A percentile compares a stretch with the other conserved stretches of the same genome.
Conservation (phyloP, 2,113 vertebrate species). For the Apeltes quadracus region DNA sequence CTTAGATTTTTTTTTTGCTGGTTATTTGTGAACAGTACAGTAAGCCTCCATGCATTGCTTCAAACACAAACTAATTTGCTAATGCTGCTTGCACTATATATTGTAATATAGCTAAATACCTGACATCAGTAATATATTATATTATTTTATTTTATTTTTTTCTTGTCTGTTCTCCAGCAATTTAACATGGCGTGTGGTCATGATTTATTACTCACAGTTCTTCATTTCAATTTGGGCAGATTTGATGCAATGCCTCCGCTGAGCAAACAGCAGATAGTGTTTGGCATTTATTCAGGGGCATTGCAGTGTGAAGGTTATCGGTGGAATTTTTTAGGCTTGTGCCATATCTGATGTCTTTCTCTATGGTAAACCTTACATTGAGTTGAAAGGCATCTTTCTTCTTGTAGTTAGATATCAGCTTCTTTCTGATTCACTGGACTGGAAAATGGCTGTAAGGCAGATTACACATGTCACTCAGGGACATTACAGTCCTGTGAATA, state of each 20-base stretch:
- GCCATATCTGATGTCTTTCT: conserved; percentile 80
- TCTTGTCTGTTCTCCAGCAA: conserved; percentile 23
- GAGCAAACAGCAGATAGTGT: conserved; percentile 78
- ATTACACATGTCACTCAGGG: conserved; percentile 36
- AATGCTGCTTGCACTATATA: conserved; percentile 1
- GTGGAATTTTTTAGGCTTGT: conserved; percentile 75
- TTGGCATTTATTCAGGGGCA: conserved; percentile 83
- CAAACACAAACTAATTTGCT: conserved; percentile 10
- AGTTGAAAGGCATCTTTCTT: conserved; percentile 76
- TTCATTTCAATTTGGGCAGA: conserved; percentile 66
- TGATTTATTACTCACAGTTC: conserved; percentile 54
- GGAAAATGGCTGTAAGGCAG: conserved; percentile 55
- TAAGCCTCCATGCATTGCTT: conserved; percentile 21
- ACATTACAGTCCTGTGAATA: conserved; percentile 18
- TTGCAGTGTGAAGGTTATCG: conserved; percentile 80
- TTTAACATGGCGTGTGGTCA: conserved; percentile 41
- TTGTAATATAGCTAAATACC: conserved; percentile 49
- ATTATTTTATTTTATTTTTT: too few species aligned
- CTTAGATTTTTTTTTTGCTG: not conserved
- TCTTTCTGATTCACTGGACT: conserved; percentile 60
- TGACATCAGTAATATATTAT: conserved; percentile 25
- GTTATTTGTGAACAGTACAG: not conserved
- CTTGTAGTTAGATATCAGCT: conserved; percentile 68
- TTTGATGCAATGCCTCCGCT: conserved; percentile 72
- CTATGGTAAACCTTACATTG: conserved; percentile 73